Base-by-base conservation (phyloP, 2,113 vertebrate species). In the Muntiacus muntjak region DNA sequence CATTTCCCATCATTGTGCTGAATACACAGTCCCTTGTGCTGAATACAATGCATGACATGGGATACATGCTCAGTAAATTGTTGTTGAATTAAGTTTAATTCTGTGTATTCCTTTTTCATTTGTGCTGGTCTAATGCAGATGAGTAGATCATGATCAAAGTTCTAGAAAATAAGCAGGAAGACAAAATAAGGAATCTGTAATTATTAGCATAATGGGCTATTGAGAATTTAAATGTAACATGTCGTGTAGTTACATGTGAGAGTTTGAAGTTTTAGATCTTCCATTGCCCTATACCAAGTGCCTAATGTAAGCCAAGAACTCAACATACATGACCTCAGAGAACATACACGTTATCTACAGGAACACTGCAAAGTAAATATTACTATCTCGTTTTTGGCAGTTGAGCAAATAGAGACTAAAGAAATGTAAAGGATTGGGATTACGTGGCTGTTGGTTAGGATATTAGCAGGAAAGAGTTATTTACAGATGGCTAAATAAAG, bases 171-270 rank as follows among this genome's bases (percentile, higher is more conserved):
- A 67, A 60, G 43, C 12, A 23, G n/a, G 87, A 78, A 19, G 36
- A 36, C 74, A 23, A 94, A 95, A 79, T 71, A 78, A 92, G 30
- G 23, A 93, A 79, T 54, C 23, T 88, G 23, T 64, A 40, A 85
- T 87, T 7, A 14, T 95, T 36, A 71, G 12, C 12, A 94, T 64
- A 4, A 47, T 14, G 43, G 7, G 2, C 11, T 78, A 52, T 43
- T 87, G n/a, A 94, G 33, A 92, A 92, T 79, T 89, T 89, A 45
- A 94, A 76, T 87, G 91, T 92, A 92, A 52, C 30, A 33, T 58
- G 23, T 64, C 28, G 50, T 57, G 15, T 30, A 87, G 79, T 86
- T 43, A 55, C 47, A 79, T 50, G 26, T 47, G 62, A 79, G 25
- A 91, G 4, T 57, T 60, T 89, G 8, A 7, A 67, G 4, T 11